Evolutionary conservation across 2,113 vertebrate genomes (phyloP), one percentile per base, ranked within the genome.

Genomic region (Sapajus apella): DNA sequence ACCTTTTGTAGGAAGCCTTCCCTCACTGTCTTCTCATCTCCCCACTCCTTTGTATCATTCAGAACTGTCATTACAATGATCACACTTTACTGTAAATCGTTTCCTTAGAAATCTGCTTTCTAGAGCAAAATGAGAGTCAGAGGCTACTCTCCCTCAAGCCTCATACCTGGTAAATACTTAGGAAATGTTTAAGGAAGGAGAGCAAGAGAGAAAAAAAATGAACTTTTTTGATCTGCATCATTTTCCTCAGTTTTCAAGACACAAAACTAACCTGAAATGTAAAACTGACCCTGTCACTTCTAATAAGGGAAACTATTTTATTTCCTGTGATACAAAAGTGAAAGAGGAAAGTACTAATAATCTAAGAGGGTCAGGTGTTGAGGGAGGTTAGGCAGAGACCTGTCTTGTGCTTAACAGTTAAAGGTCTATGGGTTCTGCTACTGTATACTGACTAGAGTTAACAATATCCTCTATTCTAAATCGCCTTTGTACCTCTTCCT

Each of bases 401-500:
- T 68, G 77, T 35, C 64, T 70, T 68, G 16, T 79, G 45, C 32
- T 88, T 72, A 94, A 72, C 20, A 16, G 35, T 80, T 73, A 30
- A 55, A 56, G 47, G 61, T n/a, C 45, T 66, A 1, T 61, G 25
- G 11, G 27, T 6, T 83, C 27, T 58, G 32, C 11, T 56, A 8
- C 35, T 13, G 52, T 7, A 13, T 43, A 43, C 13, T 91, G 56
- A 61, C n/a, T 77, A 10, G 1, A 76, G 68, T 75, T 75, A 66
- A 64, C 11, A 12, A 8, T 55, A 16, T 17, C 58, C 45, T 85
- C 61, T 1, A 32, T 56, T 52, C 47, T 68, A 75, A 35, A 86
- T 85, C 81, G 75, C 43, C 32, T 70, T 43, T 87, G 93, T 87
- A 96, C 68, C 30, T 87, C 80, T 79, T 79, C 43, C 61, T 93